Conservation (phyloP, 2,888 invertebrate species). For the Luperina nickerlii region DNA sequence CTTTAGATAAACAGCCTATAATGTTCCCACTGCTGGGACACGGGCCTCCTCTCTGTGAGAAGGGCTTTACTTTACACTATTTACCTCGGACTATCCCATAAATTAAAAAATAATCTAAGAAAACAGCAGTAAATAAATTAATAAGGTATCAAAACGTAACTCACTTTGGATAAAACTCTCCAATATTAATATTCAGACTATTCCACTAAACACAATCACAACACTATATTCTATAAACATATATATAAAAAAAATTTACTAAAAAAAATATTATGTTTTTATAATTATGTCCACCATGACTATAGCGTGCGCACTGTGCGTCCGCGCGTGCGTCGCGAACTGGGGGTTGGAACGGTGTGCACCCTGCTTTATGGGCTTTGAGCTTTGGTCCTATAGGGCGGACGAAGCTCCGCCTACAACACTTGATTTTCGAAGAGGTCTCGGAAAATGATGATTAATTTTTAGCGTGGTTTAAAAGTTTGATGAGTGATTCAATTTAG, state of each 20-base stretch:
- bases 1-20: not conserved
- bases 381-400: constrained; percentile 61
- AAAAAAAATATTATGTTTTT: constrained; percentile 17
- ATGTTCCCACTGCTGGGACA: not conserved
- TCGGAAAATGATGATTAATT: constrained; percentile 5
- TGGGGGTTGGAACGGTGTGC: constrained; percentile 71
- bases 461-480: constrained; percentile 3
- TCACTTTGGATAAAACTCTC: constrained; percentile 27
- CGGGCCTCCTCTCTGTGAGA: not conserved
- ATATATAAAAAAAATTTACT: constrained; percentile 24
- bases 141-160: constrained; percentile 1
- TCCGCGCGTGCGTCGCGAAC: constrained; percentile 73
- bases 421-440: constrained; percentile 53
- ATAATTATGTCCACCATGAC: constrained; percentile 58
- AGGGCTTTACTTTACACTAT: not conserved
- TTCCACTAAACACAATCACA: constrained; percentile 37
- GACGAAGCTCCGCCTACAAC: constrained; percentile 76
- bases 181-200: not conserved
- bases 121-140: not conserved
- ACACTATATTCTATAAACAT: constrained; percentile 36
- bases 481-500: too few species aligned
- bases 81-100: not conserved
- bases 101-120: not conserved
- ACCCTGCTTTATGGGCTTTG: constrained; percentile 70
- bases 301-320: constrained; percentile 55